Conservation (phyloP, 2,888 invertebrate species). For the Caenorhabditis macrosperma region DNA sequence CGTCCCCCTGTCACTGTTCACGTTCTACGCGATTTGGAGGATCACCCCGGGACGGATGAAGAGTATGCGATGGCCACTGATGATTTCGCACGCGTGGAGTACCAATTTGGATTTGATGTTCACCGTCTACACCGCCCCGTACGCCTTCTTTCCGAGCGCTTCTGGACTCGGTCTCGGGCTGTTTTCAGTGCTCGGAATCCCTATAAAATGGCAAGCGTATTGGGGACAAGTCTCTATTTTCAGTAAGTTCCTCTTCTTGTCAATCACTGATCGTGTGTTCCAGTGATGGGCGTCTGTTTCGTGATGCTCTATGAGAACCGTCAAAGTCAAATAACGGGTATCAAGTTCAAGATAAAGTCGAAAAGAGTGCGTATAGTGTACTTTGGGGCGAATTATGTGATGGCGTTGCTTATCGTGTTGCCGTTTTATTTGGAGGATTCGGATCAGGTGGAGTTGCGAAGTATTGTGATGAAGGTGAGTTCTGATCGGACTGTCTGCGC, state of each 20-base stretch:
- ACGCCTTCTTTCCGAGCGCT: slow-evolving; percentile 30
- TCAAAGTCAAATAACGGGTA: slow-evolving; percentile 37
- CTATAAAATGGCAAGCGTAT: slow-evolving; percentile 24
- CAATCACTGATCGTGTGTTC: background rate
- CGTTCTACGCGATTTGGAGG: slow-evolving; percentile 17
- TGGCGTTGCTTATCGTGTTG: background rate
- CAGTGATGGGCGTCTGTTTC: slow-evolving; percentile 22
- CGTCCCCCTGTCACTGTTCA: slow-evolving; percentile 36
- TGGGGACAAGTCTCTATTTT: slow-evolving; percentile 39
- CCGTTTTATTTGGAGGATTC: slow-evolving; percentile 41
- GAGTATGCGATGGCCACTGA: slow-evolving; percentile 17
- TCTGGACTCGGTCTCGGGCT: slow-evolving; percentile 31
- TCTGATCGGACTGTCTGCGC: background rate
- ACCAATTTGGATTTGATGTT: slow-evolving; percentile 39
- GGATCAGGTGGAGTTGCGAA: slow-evolving; percentile 30
- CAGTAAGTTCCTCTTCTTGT: slow-evolving; percentile 21
- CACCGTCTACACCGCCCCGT: slow-evolving; percentile 20
- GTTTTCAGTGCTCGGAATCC: slow-evolving; percentile 8
- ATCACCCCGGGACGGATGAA: slow-evolving; percentile 22
- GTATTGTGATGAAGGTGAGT: slow-evolving; percentile 14
- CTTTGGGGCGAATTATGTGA: background rate
- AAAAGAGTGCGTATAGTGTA: slow-evolving; percentile 5
- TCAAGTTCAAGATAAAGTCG: slow-evolving; percentile 20
- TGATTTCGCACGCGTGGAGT: slow-evolving; percentile 17
- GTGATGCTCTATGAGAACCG: slow-evolving; percentile 43